Conservation (phyloP, 2,888 invertebrate genomes). For the Phania funesta region DNA sequence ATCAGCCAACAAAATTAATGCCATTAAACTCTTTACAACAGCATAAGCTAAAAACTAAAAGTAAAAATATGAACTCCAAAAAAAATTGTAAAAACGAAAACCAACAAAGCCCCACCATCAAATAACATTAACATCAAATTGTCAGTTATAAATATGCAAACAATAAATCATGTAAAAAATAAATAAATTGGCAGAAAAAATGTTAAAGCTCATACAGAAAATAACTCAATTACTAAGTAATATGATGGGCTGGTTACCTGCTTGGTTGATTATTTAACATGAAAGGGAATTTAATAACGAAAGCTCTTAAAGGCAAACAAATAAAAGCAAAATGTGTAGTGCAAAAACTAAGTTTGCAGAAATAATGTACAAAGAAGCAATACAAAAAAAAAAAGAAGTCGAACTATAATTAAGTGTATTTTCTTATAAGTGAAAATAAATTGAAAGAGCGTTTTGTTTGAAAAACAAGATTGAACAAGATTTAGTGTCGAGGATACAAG, state of each 20-base stretch:
- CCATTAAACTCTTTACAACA: constrained; percentile 32
- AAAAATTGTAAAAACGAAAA: constrained; percentile 33
- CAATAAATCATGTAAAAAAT: constrained; percentile 61
- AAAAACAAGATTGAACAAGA: constrained; percentile 17
- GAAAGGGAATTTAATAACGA: constrained; percentile 63
- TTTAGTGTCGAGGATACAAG: constrained; percentile 16
- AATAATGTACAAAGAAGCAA: constrained; percentile 9
- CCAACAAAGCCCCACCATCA: constrained; percentile 44
- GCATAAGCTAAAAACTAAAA: constrained; percentile 35
- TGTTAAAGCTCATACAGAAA: constrained; percentile 23
- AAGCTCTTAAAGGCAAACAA: constrained; percentile 41
- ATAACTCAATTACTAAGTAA: constrained; percentile 60
- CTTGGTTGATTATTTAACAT: constrained; percentile 57
- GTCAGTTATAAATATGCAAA: constrained; percentile 61
- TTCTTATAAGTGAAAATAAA: constrained; percentile 32
- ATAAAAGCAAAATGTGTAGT: constrained; percentile 2
- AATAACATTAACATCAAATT: constrained; percentile 68
- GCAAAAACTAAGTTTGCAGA: constrained; percentile 5
- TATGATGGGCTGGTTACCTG: constrained; percentile 24
- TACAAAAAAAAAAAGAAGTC: neutral
- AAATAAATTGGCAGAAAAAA: constrained; percentile 30
- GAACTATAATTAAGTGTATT: constrained; percentile 23
- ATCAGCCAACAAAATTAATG: constrained; percentile 17
- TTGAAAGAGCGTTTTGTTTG: neutral
- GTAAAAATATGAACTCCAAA: constrained; percentile 21